Conservation (phyloP, 2,113 vertebrate species). For the Prionailurus bengalensis region DNA sequence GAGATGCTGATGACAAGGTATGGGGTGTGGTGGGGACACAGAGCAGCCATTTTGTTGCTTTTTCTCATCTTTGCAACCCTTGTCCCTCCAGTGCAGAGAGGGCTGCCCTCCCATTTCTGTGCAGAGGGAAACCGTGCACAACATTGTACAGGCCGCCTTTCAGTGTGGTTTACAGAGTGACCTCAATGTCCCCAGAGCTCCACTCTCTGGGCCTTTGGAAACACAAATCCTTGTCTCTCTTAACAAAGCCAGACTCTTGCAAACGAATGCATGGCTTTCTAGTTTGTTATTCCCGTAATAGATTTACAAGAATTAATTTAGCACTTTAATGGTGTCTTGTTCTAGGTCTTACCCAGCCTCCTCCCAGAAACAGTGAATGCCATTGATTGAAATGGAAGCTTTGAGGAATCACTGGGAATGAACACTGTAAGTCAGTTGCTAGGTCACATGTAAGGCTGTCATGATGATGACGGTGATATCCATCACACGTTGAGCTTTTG, state of each 20-base stretch:
- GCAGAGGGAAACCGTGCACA: background rate
- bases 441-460: background rate
- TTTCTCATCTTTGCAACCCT: background rate
- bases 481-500: background rate
- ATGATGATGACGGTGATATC: background rate
- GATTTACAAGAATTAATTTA: background rate
- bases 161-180: accelerated
- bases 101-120: background rate
- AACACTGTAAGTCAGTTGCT: background rate
- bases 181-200: accelerated
- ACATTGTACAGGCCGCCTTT: accelerated
- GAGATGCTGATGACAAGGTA: background rate
- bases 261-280: background rate
- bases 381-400: background rate
- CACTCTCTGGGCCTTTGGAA: background rate
- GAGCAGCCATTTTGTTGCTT: background rate
- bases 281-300: background rate
- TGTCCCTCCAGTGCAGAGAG: background rate
- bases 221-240: background rate
- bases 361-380: background rate
- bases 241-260: background rate
- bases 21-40: accelerated
- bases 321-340: background rate
- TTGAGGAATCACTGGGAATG: background rate
- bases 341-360: background rate